Base-by-base conservation (phyloP, 2,113 vertebrate genomes). In the Dicentrarchus labrax region DNA sequence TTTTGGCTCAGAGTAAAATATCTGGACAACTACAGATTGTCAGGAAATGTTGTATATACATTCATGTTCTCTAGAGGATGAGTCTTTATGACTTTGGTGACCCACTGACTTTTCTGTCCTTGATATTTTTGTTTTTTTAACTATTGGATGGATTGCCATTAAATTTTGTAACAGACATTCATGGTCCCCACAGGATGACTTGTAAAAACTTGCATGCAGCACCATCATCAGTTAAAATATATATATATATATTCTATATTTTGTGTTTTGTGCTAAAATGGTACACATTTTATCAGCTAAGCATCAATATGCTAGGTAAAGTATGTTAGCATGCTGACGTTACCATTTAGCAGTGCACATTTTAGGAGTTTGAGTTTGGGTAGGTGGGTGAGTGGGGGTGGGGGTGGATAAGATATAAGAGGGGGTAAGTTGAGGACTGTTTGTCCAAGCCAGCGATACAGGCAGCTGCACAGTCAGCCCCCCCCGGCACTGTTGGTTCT, bases 401-500 rank as follows among this genome's bases (percentile, higher is more conserved):
- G 45, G 48, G 71, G 16, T 45, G 39, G n/a, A 67, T 57, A 39
- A 51, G 57, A 80, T 45, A 36, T 39, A 67, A 30, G 66, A 62
- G 67, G 61, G 72, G 72, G 24, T 43, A 54, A 60, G 72, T 47
- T 73, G 64, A 77, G 83, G 72, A 81, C 72, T 82, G 89, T 86
- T 88, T 88, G 81, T 86, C 82, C 86, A 84, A 88, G 82, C 60
- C 72, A 79, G 83, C 57, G 75, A 82, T 70, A 82, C 81, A 86
- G 67, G 86, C 91, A 92, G 91, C 89, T 89, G 87, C 82, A 88
- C 70, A 71, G 83, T 83, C 90, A 86, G 77, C 43, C 83, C 90
- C 88, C 88, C 82, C 80, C 48, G 83, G 84, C 83, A 82, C 86
- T 93, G 88, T 91, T 93, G 91, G 89, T 90, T 93, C 89, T 92